These are phyloP conservation scores for Alaudala cheleensis DNA, from an alignment of 2,113 vertebrate genomes.

Conservation along the genomic window DNA sequence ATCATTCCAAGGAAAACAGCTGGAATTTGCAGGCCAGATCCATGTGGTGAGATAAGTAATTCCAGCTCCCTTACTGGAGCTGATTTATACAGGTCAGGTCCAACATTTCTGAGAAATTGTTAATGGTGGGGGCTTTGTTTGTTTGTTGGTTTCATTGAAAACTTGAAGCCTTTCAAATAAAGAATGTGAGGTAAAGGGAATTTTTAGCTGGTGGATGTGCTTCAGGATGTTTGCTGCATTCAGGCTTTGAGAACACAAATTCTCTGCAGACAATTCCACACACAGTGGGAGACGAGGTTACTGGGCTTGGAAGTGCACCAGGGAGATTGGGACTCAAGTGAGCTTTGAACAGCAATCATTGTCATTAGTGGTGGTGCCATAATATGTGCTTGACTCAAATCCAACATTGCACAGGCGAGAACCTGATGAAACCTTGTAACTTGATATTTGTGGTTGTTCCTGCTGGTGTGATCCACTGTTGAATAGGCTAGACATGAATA, in stretches of 20 bases:
- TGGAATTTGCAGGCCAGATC: neutral
- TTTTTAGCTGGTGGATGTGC: neutral
- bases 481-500: conserved; percentile 40
- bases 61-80: neutral
- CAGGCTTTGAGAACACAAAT: neutral
- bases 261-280: neutral
- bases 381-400: neutral
- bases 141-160: neutral
- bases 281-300: neutral
- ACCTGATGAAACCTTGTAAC: neutral
- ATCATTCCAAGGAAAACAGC: neutral
- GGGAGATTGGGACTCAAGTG: neutral
- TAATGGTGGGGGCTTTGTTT: neutral
- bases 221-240: neutral
- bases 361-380: neutral
- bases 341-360: conserved; percentile 14
- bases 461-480: conserved; percentile 2
- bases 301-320: neutral
- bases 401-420: neutral
- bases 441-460: conserved; percentile 35
- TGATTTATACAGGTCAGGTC: neutral
- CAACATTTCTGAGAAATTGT: neutral
- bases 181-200: fast-evolving
- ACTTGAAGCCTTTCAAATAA: neutral
- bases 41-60: neutral